Conservation (phyloP, 37 sponge, comb jelly and placozoan species). For the Hormiphora californensis region DNA sequence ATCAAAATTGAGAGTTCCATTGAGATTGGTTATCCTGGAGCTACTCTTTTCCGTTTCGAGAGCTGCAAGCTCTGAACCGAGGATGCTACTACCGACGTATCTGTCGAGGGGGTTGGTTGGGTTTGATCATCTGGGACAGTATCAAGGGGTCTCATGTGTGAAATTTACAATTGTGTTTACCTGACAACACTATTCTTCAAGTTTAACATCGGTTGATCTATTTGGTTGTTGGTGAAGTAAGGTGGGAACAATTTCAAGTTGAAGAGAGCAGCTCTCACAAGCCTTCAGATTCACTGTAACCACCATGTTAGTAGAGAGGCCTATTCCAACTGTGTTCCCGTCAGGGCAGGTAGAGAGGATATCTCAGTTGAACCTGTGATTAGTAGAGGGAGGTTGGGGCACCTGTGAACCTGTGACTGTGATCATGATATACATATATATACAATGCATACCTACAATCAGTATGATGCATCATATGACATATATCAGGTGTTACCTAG, state of each 20-base stretch:
- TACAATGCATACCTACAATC: too few species aligned
- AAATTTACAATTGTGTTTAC: not conserved
- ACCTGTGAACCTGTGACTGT: too few species aligned
- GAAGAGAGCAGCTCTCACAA: not conserved
- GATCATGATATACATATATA: too few species aligned
- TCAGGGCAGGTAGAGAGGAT: too few species aligned
- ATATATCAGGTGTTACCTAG: too few species aligned
- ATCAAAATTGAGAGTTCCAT: not conserved
- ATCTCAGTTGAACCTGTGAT: too few species aligned
- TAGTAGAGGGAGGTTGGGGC: too few species aligned
- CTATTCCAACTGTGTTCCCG: constrained; percentile 37
- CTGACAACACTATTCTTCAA: not conserved
- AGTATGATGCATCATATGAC: too few species aligned
- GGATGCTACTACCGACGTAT: not conserved
- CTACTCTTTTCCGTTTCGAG: not conserved
- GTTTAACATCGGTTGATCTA: constrained; percentile 18
- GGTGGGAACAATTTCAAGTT: constrained; percentile 29
- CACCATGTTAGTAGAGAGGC: not conserved
- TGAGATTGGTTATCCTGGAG: not conserved
- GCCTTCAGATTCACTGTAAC: not conserved
- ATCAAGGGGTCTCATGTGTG: not conserved
- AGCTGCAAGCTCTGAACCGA: not conserved
- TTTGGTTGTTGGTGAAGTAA: constrained; percentile 14
- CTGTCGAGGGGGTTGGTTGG: not conserved
- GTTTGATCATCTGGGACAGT: not conserved